Evolutionary conservation across 2,113 vertebrate genomes (phyloP).

Genomic region (Cephalopholis sonnerati): DNA sequence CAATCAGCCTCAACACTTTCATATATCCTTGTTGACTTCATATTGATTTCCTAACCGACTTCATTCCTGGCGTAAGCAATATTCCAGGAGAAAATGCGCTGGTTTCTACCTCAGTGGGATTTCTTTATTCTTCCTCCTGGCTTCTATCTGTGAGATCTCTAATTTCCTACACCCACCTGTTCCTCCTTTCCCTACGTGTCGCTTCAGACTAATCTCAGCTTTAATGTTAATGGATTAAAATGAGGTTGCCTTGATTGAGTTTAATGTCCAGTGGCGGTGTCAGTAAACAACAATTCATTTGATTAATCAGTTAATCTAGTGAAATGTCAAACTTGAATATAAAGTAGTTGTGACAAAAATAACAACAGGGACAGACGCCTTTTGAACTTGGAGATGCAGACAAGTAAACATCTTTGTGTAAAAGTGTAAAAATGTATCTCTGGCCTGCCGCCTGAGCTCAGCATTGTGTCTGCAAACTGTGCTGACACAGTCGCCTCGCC

Average conservation of each 20-base stretch:
- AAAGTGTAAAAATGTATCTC: constrained; percentile 20
- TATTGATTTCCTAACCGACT: constrained; percentile 77
- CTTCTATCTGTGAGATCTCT: constrained; percentile 46
- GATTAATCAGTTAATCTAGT: constrained; percentile 69
- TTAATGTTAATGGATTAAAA: constrained; percentile 70
- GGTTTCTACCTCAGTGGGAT: constrained; percentile 41
- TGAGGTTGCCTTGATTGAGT: constrained; percentile 59
- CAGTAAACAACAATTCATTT: constrained; percentile 73
- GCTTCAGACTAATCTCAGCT: constrained; percentile 51
- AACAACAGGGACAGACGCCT: constrained; percentile 22
- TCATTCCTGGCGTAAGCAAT: constrained; percentile 71
- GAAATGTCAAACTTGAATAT: constrained; percentile 77
- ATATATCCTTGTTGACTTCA: constrained; percentile 74
- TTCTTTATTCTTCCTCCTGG: constrained; percentile 50
- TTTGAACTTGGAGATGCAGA: constrained; percentile 33
- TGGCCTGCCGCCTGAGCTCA: constrained; percentile 1
- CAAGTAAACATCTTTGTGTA: constrained; percentile 37
- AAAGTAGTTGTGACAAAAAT: constrained; percentile 54
- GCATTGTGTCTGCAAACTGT: constrained; percentile 22
- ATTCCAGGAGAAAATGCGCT: constrained; percentile 43
- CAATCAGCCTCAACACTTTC: constrained; percentile 78
- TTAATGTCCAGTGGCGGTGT: constrained; percentile 67
- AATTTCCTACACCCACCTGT: constrained; percentile 49
- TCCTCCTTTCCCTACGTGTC: constrained; percentile 42
- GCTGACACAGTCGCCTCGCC: constrained; percentile 26